Evolutionary conservation across 2,888 invertebrate species (phyloP), one percentile per base, ranked within the genome.

Genomic region (Heliothis peltigera): DNA sequence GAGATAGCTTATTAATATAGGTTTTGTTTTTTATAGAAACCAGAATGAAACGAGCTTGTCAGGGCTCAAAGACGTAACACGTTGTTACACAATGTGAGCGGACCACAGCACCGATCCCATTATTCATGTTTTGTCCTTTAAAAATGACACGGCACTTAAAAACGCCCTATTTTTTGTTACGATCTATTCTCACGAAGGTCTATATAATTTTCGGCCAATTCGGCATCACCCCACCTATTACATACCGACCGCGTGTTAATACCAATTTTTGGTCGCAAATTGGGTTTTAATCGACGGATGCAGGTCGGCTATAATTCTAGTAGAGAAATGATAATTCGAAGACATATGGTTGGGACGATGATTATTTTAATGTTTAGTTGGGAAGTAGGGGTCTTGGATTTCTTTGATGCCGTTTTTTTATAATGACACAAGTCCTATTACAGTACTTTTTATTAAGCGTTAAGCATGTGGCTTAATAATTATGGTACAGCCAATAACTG

Each of bases 231-330:
- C 80, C 83, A 85, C 84, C 86, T 84, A 80, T 73, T 28, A 8
- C 10, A 28, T 53, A 59, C 58, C 58, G 58, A 70, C 68, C 66
- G 70, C 69, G 58, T 70, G 69, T 61, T 74, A 35, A 64, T 72
- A 81, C 70, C 68, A 77, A 72, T 64, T 90, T 90, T 84, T 80
- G 78, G 76, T 75, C 77, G 76, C 78, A 89, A 90, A 92, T 92
- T 86, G 85, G 84, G 70, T 82, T 91, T 87, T 92, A 91, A 93
- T 91, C 85, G 91, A 86, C 91, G 91, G 91, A 91, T 89, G 88
- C 84, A 84, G 86, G 82, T 70, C 75, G 71, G 52, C 57, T 64
- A 77, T 84, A 82, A 80, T 81, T 75, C 77, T 82, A 81, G 79
- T 78, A 68, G 79, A 81, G 83, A 87, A 86, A 86, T 81, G 83